Evolutionary conservation across 2,797 vertebrate species (phyloP).

Genomic region (Hippoglossus hippoglossus): DNA sequence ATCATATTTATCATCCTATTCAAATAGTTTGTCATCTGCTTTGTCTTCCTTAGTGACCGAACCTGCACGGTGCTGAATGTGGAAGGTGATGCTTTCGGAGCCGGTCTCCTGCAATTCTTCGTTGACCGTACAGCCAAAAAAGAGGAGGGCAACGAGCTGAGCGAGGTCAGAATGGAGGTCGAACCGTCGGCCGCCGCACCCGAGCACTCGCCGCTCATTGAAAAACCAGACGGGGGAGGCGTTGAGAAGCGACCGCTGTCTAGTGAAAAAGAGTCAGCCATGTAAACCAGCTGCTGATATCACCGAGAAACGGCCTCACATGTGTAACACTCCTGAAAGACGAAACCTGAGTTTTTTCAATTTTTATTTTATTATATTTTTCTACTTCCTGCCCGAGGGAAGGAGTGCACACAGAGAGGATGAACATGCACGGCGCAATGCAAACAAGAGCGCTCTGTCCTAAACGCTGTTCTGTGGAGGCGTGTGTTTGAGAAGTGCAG

Average conservation of each 20-base stretch:
- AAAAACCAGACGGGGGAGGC: conserved; percentile 32
- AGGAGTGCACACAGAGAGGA: conserved; percentile 20
- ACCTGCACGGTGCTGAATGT: conserved; percentile 92
- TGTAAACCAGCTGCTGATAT: conserved; percentile 72
- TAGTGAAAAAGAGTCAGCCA: conserved; percentile 82
- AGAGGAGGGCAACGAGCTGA: conserved; percentile 64
- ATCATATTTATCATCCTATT: not conserved
- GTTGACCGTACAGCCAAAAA: conserved; percentile 74
- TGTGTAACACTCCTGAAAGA: conserved; percentile 31
- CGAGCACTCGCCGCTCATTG: conserved; percentile 84
- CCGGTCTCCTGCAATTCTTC: conserved; percentile 88
- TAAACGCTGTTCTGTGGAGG: not conserved
- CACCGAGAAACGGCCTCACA: not conserved
- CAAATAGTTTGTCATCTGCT: not conserved
- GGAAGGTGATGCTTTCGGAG: conserved; percentile 91
- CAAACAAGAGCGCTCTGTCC: conserved; percentile 13
- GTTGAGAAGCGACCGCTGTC: not conserved
- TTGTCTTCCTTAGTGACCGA: conserved; percentile 83
- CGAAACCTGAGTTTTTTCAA: not conserved
- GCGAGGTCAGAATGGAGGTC: conserved; percentile 69
- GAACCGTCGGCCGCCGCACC: conserved; percentile 17
- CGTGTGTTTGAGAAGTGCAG: too few species aligned
- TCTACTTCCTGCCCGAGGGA: not conserved
- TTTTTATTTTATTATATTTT: not conserved
- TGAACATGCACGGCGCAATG: conserved; percentile 20